These are phyloP conservation scores for Dendrolimus houi DNA, from an alignment of 2,888 invertebrate genomes.

Conservation along the genomic window DNA sequence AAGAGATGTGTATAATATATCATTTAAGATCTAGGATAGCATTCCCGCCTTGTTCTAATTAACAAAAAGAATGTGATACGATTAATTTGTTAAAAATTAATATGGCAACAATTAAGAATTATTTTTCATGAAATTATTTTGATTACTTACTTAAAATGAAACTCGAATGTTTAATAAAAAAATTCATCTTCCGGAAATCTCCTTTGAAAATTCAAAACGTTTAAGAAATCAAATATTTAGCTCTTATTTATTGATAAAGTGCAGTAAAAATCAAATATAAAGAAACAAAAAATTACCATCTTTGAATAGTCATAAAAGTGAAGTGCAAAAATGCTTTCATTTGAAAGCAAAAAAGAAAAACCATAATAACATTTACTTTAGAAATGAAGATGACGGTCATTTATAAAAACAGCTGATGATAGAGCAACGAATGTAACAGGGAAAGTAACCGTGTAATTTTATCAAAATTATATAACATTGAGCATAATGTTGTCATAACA, in stretches of 20 bases:
- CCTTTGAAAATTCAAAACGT: no score
- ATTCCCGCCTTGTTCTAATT: slow-evolving; percentile 59
- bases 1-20: slow-evolving; percentile 57
- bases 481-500: slow-evolving; percentile 35
- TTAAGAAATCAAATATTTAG: no score
- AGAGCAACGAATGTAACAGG: slow-evolving; percentile 28
- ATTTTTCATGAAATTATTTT: no score
- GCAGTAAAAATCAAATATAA: no score
- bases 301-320: slow-evolving; percentile 25
- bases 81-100: slow-evolving; percentile 26
- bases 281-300: no score
- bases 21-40: slow-evolving; percentile 63
- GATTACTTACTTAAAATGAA: no score
- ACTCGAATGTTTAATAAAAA: no score
- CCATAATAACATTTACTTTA: slow-evolving; percentile 12
- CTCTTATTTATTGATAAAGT: no score
- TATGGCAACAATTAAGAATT: no score
- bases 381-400: slow-evolving; percentile 12
- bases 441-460: slow-evolving; percentile 51
- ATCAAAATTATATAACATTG: slow-evolving; percentile 40
- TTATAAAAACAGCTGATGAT: slow-evolving; percentile 15
- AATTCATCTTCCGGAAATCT: no score
- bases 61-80: slow-evolving; percentile 37
- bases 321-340: slow-evolving; percentile 18
- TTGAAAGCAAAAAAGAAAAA: slow-evolving; percentile 10